Evolutionary conservation across 53 echinoderm and acorn worm species (phyloP).

Genomic region (Echinarachnius parma): DNA sequence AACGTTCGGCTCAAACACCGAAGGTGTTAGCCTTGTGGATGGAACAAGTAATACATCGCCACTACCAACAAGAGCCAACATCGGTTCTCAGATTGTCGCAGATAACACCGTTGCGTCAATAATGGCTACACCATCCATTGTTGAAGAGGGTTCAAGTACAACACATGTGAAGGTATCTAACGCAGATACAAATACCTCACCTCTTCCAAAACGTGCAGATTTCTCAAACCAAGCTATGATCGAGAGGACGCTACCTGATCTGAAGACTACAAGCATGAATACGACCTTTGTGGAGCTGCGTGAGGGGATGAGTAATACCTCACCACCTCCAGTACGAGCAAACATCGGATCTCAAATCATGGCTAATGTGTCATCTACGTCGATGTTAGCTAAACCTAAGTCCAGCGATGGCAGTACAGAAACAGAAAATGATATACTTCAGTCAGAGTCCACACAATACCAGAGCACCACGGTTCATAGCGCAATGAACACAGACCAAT

Average conservation of each 20-base stretch:
- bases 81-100: background rate
- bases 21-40: background rate
- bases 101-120: background rate
- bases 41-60: slow-evolving; percentile 15
- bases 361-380: too few species aligned
- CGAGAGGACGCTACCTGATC: background rate
- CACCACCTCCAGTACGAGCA: background rate
- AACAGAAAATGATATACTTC: too few species aligned
- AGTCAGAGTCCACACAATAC: too few species aligned
- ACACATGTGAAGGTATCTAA: background rate
- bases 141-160: background rate
- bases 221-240: background rate
- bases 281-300: background rate
- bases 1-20: background rate
- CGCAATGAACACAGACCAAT: too few species aligned
- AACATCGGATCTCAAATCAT: background rate
- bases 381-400: too few species aligned
- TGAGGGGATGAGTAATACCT: background rate
- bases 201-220: background rate
- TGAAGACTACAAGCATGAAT: background rate
- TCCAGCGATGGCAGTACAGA: too few species aligned
- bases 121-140: background rate
- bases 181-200: background rate
- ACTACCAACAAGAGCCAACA: background rate
- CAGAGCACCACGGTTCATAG: too few species aligned